Base-by-base conservation (phyloP, 2,888 invertebrate species). In the Yponomeuta cagnagella region DNA sequence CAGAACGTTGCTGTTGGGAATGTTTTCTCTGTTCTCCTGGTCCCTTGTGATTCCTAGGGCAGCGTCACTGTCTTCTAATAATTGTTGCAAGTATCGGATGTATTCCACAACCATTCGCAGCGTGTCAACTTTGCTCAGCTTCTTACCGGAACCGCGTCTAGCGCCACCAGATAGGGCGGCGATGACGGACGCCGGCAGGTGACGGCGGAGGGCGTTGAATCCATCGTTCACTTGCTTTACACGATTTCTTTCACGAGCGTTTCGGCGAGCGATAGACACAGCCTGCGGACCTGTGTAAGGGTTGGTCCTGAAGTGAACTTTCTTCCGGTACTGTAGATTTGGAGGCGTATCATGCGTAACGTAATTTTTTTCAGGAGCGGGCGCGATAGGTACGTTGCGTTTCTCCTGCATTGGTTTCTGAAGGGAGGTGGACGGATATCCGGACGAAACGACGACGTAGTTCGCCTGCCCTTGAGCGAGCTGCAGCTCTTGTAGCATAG, bases 141-240 rank as follows among this genome's bases (percentile, higher is more conserved):
- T 97, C 82, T 97, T 97, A 77, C 95, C 96, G 67, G 96, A 96
- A 9, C 96, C 96, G 70, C 96, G 93, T 12, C 96, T 94, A 9
- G 94, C 94, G 72, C 93, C 93, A 74, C 94, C 94, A 74, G 85
- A 92, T 73, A 96, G 83, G 0, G 95, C 95, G 72, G 96, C 95
- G 64, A 96, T 95, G 4, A 97, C 95, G 37, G 94, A 95, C 72
- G 96, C 94, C 0, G 98, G 98, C 78, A 98, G 95, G 88, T 98
- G 97, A 78, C 97, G 96, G 64, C 98, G 94, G 10, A 98, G 93
- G 67, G 96, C 97, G 70, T 97, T 96, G 84, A 98, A 98, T 74
- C 98, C 98, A 84, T 97, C 97, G 90, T 98, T 98, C 82, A 97
- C 97, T 94, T 98, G 98, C 86, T 98, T 98, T 73, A 98, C 98